Evolutionary conservation across 2,113 vertebrate genomes (phyloP), one percentile per base, ranked within the genome.

Genomic region (Poeciliopsis prolifica): DNA sequence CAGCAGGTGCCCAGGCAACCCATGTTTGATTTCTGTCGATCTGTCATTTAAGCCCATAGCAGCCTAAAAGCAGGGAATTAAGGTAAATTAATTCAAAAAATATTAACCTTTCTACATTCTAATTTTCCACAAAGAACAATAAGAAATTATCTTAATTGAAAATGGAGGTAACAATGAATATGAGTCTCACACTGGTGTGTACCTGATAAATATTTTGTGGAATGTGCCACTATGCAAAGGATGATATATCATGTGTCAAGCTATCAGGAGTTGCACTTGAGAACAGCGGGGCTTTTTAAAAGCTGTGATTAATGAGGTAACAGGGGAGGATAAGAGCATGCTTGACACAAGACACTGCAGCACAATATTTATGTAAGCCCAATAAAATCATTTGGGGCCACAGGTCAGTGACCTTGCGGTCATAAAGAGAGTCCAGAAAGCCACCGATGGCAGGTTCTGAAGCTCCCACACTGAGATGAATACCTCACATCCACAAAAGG

Each of bases 11-110:
- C 95, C 94, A 0, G 96, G 94, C 74, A 98, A 87, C 35, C 96
- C 89, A 83, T 95, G 96, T 81, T 95, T 95, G 31, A 96, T 92
- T 0, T 95, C 90, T 74, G 89, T 94, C 42, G 96, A 95, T 85
- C 96, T 95, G 75, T 98, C 97, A 90, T 96, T 97, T 84, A 97
- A 94, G 48, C 95, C 93, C 0, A 95, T 95, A 0, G 96, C 95
- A 92, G 95, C 95, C 98, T 99, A 92, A 83, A 58, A 62, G 40
- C 48, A 26, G 19, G 68, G 33, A 71, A 37, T 65, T 19, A 69
- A 3, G 0, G 58, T 58, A 5, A 78, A 24, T 24, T 5, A 48
- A 48, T 15, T 48, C 19, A 17, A 19, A 19, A 17, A 48, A 28
- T 31, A 2, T 19, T 51, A 10, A 61, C 26, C 42, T n/a, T 70